Percentiles rank a stretch among this genome's conserved stretches.
These are phyloP conservation scores for Leptothorax acervorum DNA, from an alignment of 2,888 invertebrate species.

Conservation along the genomic window DNA sequence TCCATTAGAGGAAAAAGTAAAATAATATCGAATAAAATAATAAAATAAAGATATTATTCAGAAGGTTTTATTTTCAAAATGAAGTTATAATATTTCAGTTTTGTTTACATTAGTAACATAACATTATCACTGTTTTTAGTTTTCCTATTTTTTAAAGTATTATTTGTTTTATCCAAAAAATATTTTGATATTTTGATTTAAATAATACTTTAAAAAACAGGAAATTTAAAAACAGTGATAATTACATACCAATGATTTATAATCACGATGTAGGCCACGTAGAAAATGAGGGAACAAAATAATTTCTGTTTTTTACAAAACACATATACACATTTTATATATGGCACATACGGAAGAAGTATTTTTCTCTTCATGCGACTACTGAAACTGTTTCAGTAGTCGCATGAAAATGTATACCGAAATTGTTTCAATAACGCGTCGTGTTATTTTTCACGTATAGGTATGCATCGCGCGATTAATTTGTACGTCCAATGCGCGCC, in stretches of 20 bases:
- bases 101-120: background rate
- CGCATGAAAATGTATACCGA: background rate
- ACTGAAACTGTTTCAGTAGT: background rate
- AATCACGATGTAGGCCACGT: background rate
- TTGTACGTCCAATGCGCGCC: background rate
- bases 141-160: too few relatives aligned
- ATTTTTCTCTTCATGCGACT: background rate
- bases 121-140: too few relatives aligned
- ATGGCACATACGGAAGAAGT: background rate
- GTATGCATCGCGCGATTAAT: background rate
- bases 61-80: constrained; percentile 5
- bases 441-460: background rate
- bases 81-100: background rate
- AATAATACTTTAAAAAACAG: background rate
- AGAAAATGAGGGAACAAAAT: background rate
- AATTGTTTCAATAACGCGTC: constrained; percentile 25
- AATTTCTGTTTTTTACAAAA: background rate
- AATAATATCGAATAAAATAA: background rate
- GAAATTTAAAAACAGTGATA: background rate
- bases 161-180: too few relatives aligned
- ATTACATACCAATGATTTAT: background rate
- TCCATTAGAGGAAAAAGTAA: background rate
- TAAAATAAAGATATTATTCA: background rate
- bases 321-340: background rate
- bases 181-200: too few relatives aligned